phyloP scores from a whole-genome alignment of 2,888 invertebrate genomes.

The Stegana nigrithorax region DNA sequence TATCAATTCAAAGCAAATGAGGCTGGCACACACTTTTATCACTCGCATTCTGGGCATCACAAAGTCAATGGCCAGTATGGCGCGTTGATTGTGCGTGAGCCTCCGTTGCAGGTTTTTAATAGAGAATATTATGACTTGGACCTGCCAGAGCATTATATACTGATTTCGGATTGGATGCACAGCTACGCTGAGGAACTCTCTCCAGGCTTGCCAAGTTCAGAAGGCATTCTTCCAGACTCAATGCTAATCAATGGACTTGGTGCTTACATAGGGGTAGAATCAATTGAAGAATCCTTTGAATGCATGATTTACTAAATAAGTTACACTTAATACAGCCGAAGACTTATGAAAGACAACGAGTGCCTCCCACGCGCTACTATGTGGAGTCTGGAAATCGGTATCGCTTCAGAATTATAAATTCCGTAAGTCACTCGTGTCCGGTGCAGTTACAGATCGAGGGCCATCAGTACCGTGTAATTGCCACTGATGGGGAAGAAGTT shows the following conservation, averaged over 20 bases:
- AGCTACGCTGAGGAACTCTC: slow-evolving; percentile 68
- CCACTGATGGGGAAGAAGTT: slow-evolving; percentile 61
- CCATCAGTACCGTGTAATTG: slow-evolving; percentile 60
- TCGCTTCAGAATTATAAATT: slow-evolving; percentile 65
- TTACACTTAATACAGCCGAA: too few relatives aligned
- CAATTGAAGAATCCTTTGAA: too few relatives aligned
- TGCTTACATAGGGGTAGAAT: slow-evolving; percentile 42
- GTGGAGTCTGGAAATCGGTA: slow-evolving; percentile 56
- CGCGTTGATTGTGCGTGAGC: slow-evolving; percentile 77
- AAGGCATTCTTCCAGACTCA: slow-evolving; percentile 48
- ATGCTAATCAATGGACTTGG: slow-evolving; percentile 61
- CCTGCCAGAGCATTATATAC: slow-evolving; percentile 76
- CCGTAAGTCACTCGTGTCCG: slow-evolving; percentile 62
- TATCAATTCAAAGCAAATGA: slow-evolving; percentile 79
- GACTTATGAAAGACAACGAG: not conserved
- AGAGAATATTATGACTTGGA: slow-evolving; percentile 79
- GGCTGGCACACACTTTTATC: slow-evolving; percentile 85
- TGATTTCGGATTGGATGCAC: slow-evolving; percentile 84
- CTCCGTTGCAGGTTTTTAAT: slow-evolving; percentile 71
- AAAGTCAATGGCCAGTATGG: slow-evolving; percentile 85
- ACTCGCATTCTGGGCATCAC: slow-evolving; percentile 76
- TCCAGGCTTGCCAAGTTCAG: slow-evolving; percentile 49
- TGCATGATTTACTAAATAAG: too few relatives aligned
- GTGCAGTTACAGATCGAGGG: slow-evolving; percentile 60
- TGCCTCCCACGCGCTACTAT: slow-evolving; percentile 50